Evolutionary conservation across 2,888 invertebrate genomes (phyloP).

Genomic region (Helleia helle): DNA sequence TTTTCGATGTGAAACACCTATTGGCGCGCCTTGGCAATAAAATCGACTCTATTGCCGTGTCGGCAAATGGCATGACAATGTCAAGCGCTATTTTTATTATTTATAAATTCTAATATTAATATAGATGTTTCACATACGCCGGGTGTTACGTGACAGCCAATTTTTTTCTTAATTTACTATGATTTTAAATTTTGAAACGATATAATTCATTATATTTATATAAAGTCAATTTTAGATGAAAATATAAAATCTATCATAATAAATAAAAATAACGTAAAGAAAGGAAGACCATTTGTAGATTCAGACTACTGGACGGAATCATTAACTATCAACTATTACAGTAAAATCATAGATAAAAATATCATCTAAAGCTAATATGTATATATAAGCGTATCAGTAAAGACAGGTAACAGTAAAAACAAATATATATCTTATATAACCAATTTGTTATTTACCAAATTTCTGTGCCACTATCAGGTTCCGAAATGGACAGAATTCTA

Average conservation of each 20-base stretch:
- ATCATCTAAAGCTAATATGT: not conserved
- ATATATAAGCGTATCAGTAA: slow-evolving; percentile 26
- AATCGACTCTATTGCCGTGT: too few species aligned
- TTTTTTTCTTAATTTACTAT: not conserved
- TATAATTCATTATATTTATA: not conserved
- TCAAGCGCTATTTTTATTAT: too few species aligned
- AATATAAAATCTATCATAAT: slow-evolving; percentile 42
- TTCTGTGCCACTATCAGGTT: slow-evolving; percentile 79
- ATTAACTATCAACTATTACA: slow-evolving; percentile 3
- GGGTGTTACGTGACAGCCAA: too few species aligned
- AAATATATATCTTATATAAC: slow-evolving; percentile 7
- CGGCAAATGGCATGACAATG: too few species aligned
- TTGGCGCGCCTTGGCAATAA: too few species aligned
- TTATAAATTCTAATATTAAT: too few species aligned
- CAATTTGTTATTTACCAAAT: slow-evolving; percentile 75
- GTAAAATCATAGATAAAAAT: slow-evolving; percentile 5
- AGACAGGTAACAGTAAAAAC: slow-evolving; percentile 23
- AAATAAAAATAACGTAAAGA: slow-evolving; percentile 27
- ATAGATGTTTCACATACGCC: too few species aligned
- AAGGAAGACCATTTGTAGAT: slow-evolving; percentile 43
- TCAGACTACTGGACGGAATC: slow-evolving; percentile 41
- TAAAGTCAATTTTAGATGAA: not conserved
- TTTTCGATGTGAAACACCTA: too few species aligned
- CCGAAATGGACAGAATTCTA: slow-evolving; percentile 76
- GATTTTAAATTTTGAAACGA: not conserved